Evolutionary conservation across 2,888 invertebrate species (phyloP), one percentile per base, ranked within the genome.

Genomic region (Piscicola geometra): DNA sequence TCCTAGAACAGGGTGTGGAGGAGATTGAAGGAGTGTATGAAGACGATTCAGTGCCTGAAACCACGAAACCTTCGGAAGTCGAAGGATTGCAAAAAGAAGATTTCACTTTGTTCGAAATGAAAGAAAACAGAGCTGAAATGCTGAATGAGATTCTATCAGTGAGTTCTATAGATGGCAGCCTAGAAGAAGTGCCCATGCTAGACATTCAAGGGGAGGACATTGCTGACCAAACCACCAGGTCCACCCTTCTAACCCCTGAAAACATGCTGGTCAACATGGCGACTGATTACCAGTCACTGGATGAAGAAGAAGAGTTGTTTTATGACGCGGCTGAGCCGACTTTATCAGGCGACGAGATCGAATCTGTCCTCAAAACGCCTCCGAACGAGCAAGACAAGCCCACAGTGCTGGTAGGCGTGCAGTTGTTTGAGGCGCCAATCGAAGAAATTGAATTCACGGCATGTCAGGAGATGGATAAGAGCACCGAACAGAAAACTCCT

Each of bases 271-370:
- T 78, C 12, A 73, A 69, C 30, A 33, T 77, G 32, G 75, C 75
- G 5, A 73, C 72, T 21, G 79, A 79, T 35, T 41, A 75, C 25
- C 77, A 75, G 69, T 76, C 78, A 18, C 75, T 70, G 50, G 80
- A 79, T 35, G 77, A 79, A 73, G 80, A 79, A 35, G 80, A 80
- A 32, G 80, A 80, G 33, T 78, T 80, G 68, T 79, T 77, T 73
- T 76, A 73, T 56, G 78, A 79, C 15, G 72, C 78, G 15, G 77
- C 79, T n/a, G 80, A 80, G 56, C 78, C 78, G 15, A 76, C 41
- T n/a, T n/a, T 76, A 25, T 56, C 36, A 1, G 73, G 76, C 1
- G 67, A 76, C 41, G 79, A 78, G 15, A 71, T 79, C 3, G 56
- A 64, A 0, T 75, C 50, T 1, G 76, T 78, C 18, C 74, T 78